Evolutionary conservation across 2,113 vertebrate species (phyloP), one percentile per base, ranked within the genome.

Genomic region (Cygnus atratus): DNA sequence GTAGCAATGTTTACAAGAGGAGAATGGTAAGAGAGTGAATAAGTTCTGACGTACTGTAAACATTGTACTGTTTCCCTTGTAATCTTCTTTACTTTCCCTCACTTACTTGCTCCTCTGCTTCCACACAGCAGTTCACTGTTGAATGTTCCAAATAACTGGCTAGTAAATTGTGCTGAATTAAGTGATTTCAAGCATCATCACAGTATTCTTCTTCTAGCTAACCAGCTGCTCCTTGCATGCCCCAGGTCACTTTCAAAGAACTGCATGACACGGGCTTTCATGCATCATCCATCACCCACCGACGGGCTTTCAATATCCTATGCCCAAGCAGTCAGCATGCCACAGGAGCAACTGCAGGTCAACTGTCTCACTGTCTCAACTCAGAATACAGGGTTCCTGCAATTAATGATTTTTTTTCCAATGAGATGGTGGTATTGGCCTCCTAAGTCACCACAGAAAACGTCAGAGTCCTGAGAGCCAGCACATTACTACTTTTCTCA

Each of bases 191-290:
- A 66, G 26, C 14, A 54, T 31, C 13, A 10, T 66, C 10, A 22
- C 29, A 59, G 14, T 16, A 61, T 35, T 90, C n/a, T 59, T 87
- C 29, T 48, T 63, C n/a, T 44, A 10, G 26, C 16, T 20, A 61
- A 21, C 1, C 11, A 39, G 10, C 13, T 61, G 31, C n/a, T 39
- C 57, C 79, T 25, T 21, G 5, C 26, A 43, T 16, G 39, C 33
- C 54, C 24, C 9, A 29, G 37, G 19, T 83, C n/a, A 70, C 44
- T 37, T 48, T 29, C 66, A 65, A 68, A 43, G 22, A 90, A 54
- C 13, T 37, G 41, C 14, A 11, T 3, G 5, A 62, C 41, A 57
- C 13, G 1, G 2, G 43, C 11, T 43, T 48, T 59, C 1, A 1
- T 7, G 16, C 13, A 37, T 74, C 16, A 39, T 8, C 46, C 58